Evolutionary conservation across 2,797 vertebrate genomes (phyloP).

Genomic region (Dicrostonyx torquatus): DNA sequence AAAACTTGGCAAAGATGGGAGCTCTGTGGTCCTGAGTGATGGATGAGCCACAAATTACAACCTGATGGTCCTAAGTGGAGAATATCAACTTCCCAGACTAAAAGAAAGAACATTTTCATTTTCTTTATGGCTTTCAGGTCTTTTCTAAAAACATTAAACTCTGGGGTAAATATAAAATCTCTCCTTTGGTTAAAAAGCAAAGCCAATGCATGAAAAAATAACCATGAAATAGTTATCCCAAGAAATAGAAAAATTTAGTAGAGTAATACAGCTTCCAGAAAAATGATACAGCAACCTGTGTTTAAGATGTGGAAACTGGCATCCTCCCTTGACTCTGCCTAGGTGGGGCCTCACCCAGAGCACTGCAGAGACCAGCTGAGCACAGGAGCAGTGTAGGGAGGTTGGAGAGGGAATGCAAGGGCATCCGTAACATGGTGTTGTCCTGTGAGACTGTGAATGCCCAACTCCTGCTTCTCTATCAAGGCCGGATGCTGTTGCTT

Average conservation of each 20-base stretch:
- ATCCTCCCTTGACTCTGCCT: background rate
- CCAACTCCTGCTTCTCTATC: no score
- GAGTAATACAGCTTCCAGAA: background rate
- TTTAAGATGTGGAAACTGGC: background rate
- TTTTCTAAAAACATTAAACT: conserved; percentile 29
- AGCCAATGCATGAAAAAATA: background rate
- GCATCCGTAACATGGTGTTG: background rate
- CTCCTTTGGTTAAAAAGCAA: background rate
- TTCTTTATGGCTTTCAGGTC: background rate
- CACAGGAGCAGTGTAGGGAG: accelerated
- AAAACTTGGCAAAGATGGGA: background rate
- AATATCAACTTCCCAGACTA: background rate
- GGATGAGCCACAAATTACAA: background rate
- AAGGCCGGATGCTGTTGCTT: background rate
- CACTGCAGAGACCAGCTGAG: background rate
- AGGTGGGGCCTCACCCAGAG: background rate
- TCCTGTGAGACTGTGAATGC: background rate
- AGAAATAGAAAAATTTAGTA: background rate
- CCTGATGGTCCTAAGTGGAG: background rate
- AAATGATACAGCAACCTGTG: background rate
- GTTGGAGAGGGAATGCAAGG: accelerated
- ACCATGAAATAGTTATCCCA: background rate
- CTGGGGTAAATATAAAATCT: background rate
- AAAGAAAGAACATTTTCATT: background rate
- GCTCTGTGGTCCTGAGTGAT: background rate